Evolutionary conservation across 2,888 invertebrate genomes (phyloP), one percentile per base, ranked within the genome.

Genomic region (Amphimallon solstitiale): DNA sequence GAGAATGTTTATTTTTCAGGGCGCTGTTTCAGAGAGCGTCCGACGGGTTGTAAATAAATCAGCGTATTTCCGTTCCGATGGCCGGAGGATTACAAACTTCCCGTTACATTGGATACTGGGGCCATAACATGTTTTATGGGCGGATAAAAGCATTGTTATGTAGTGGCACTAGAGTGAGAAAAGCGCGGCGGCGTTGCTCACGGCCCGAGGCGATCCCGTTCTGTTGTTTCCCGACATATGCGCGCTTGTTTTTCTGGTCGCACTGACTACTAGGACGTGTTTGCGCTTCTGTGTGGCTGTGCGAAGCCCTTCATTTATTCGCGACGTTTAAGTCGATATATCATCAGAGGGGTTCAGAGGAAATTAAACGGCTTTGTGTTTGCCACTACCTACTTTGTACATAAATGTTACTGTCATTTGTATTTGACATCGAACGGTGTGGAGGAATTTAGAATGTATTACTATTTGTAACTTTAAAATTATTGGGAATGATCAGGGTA

Each of bases 81-180:
- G 70, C 71, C 72, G 66, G 59, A 71, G 73, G 72, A 73, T 74
- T 73, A 72, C 70, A 63, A 72, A 71, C 70, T 70, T 73, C 71
- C 73, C 68, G 65, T 29, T 29, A 29, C 29, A 29, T 29, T 29
- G 29, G 29, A 29, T 29, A 29, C 29, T 29, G 29, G 29, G 62
- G 37, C 68, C 51, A 67, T 74, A 74, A 74, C 73, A 71, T 74
- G 74, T 72, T 75, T 74, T 75, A 74, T 71, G 70, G 71, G 68
- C 68, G 72, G 71, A 69, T 75, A 72, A 75, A 73, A 75, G 75
- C 74, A 66, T 74, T 74, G 73, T 73, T 73, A 70, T 75, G 74
- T 73, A 70, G 67, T 54, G 43, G 48, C 48, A 6, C 29, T 19
- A 9, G 23, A 14, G 9, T 29, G 48, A 23, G 23, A 49, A 49